These are phyloP conservation scores for Platysternon megacephalum DNA, from an alignment of 2,113 vertebrate species.

Conservation along the genomic window DNA sequence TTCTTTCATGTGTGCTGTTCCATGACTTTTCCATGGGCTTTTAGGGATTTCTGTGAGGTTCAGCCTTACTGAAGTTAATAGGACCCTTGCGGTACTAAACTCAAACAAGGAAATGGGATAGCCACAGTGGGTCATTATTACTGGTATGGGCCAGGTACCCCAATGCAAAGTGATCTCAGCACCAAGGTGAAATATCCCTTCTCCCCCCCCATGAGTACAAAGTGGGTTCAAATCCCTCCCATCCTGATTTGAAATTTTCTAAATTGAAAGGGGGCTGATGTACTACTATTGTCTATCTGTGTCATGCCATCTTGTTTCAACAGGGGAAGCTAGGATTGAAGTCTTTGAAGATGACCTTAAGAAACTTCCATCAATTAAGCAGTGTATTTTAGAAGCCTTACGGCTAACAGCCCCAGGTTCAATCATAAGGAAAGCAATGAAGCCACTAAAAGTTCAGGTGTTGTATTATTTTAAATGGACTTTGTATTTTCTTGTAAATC, in stretches of 20 bases:
- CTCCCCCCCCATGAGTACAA: neutral
- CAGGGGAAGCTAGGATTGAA: constrained; percentile 75
- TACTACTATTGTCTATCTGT: neutral
- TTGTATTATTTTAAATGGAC: neutral
- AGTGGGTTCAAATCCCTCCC: neutral
- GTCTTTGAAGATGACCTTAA: constrained; percentile 78
- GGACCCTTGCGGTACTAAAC: neutral
- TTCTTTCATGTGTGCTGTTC: neutral
- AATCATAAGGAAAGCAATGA: constrained; percentile 83
- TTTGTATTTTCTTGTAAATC: neutral
- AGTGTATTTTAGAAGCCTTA: constrained; percentile 84
- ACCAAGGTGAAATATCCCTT: neutral
- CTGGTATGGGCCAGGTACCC: neutral
- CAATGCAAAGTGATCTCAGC: neutral
- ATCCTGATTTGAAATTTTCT: neutral
- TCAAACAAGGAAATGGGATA: neutral
- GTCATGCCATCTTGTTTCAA: neutral
- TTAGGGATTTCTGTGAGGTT: neutral
- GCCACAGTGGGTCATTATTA: neutral
- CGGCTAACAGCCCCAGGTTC: constrained; percentile 81
- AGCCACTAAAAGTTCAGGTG: constrained; percentile 83
- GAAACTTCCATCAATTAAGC: constrained; percentile 80
- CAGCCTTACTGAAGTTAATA: neutral
- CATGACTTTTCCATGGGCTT: too few relatives aligned
- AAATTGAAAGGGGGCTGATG: neutral